Base-by-base conservation (phyloP, 1,140 invertebrate species). In the Pseudomyrmex sp. region DNA sequence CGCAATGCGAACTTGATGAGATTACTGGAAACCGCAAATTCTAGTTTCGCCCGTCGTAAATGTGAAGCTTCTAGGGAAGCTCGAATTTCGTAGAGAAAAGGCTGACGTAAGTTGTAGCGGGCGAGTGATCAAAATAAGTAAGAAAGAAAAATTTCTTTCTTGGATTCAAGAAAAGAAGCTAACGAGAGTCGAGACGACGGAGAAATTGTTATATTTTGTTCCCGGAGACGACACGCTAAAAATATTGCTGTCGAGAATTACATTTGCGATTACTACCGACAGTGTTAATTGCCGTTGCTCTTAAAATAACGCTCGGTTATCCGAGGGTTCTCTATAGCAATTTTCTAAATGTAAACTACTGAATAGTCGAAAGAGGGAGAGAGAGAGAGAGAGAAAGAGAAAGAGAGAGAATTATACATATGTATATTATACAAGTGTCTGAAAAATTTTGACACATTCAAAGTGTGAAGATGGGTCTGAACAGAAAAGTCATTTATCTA, bases 301-400 rank as follows among this genome's bases (percentile, higher is more conserved):
- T 87, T 87, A 84, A 88, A 88, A 88, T 87, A 88, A 87, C 73
- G 68, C 85, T 87, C 82, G 80, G 63, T 86, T 84, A 87, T 61
- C 76, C 85, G 61, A 74, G 44, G 46, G 61, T 48, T n/a, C 26
- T 52, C 56, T 46, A 18, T 58, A 68, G 68, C 73, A 84, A 77
- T 87, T 86, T 86, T 75, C 86, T 79, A 88, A 88, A 87, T 79
- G 69, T 69, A 61, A 84, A 23, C 12, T 23, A 79, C 20, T 44
- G 35, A 80, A 70, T 13, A 66, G 15, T 12, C 50, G 8, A 18
- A 13, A 23, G 4, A n/a, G 23, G 4, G 15, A 23, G 5, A n/a
- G 23, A 7, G 15, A 15, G 20, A 50, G 7, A 44, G 5, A n/a
- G 23, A 7, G 15, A 15, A 15, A 50, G 7, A 44, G 48, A 44